These are phyloP conservation scores for Acanthochromis polyacanthus DNA, from an alignment of 2,113 vertebrate genomes.

Conservation along the genomic window DNA sequence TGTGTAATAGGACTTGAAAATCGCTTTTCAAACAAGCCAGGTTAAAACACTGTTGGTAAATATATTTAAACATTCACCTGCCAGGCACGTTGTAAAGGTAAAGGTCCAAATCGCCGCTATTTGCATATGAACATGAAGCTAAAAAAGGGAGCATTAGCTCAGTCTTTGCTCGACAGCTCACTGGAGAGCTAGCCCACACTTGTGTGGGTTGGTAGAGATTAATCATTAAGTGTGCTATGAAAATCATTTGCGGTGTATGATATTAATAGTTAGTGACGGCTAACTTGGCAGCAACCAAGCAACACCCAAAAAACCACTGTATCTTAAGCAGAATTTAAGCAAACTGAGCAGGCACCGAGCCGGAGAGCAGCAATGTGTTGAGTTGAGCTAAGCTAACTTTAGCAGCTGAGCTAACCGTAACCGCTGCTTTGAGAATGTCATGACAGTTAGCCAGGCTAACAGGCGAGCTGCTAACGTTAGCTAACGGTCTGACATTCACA, in stretches of 20 bases:
- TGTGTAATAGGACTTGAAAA: too few species aligned
- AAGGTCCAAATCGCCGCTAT: not conserved
- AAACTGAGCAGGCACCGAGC: too few species aligned
- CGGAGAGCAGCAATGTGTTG: not conserved
- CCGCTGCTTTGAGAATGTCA: conserved; percentile 37
- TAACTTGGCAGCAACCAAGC: too few species aligned
- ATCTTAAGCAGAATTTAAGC: too few species aligned
- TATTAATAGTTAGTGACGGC: accelerated
- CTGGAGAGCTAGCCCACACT: not conserved
- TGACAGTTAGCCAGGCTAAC: conserved; percentile 48
- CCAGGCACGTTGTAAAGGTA: not conserved
- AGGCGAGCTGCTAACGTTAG: conserved; percentile 42
- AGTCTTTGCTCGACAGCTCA: not conserved
- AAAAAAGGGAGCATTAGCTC: not conserved
- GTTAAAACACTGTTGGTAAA: not conserved
- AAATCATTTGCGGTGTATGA: not conserved
- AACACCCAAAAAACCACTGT: too few species aligned
- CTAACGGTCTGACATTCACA: conserved; percentile 35
- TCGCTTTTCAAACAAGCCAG: not conserved
- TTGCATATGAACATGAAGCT: not conserved
- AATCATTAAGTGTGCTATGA: not conserved
- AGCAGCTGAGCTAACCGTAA: conserved; percentile 37
- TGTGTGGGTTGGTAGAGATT: not conserved
- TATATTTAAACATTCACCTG: not conserved
- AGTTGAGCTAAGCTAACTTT: conserved; percentile 2